Base-by-base conservation (phyloP, 2,113 vertebrate species). In the Chascanopsetta lugubris region DNA sequence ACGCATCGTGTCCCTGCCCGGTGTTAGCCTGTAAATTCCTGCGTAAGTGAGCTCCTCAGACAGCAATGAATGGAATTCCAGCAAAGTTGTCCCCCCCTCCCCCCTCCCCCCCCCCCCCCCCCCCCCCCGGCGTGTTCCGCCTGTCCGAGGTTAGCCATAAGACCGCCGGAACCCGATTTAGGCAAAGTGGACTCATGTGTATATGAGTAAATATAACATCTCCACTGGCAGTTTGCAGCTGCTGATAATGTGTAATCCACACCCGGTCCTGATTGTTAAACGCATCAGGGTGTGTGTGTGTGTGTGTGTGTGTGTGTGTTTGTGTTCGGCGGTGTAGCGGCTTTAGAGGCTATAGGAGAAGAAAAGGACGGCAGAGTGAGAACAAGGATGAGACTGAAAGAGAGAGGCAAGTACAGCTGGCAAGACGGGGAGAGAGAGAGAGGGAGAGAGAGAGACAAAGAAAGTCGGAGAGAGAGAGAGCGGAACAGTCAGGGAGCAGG, bases 51-150 rank as follows among this genome's bases (percentile, higher is more conserved):
- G 72, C 67, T 75, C 29, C 55, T 17, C 79, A 63, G 59, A 73
- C 67, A 84, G 77, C 67, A 59, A 82, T 87, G 81, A 83, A 61
- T 84, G 83, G 87, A 87, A 90, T 91, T 85, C 78, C 71, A 26
- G 47, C 43, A 8, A 69, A 70, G 57, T 75, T 59, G 71, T 82
- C 77, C 72, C 80, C 77, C n/a, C n/a, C n/a, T n/a, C n/a, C 73
- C 57, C 51, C 65, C 69, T n/a, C n/a, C n/a, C n/a, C n/a, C n/a
- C n/a, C n/a, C n/a, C n/a, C n/a, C n/a, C n/a, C n/a, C n/a, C n/a
- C n/a, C n/a, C n/a, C 73, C 57, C 51, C 65, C 69, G 51, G 61
- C 74, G 48, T 66, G 66, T 73, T 56, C 53, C 59, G 36, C 29
- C 24, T 12, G 66, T 29, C 49, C 43, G 40, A 6, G 10, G 26